These are phyloP conservation scores for Sycophaga agraensis DNA, from an alignment of 1,140 invertebrate genomes.

Conservation along the genomic window DNA sequence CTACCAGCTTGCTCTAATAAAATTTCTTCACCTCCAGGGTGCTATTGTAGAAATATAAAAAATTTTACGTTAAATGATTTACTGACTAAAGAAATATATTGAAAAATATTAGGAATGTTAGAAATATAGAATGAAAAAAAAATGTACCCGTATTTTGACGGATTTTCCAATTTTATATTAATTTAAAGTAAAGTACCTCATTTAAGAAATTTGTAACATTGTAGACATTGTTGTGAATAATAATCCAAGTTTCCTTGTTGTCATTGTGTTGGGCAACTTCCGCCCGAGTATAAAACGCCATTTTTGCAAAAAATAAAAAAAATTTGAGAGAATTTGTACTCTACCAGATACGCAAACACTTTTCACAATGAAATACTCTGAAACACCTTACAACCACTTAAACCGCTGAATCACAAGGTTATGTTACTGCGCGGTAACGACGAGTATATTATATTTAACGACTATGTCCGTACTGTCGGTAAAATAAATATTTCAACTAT, in stretches of 20 bases:
- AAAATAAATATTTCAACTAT: too few relatives aligned
- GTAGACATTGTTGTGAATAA: conserved; percentile 75
- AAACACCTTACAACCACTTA: too few relatives aligned
- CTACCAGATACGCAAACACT: conserved; percentile 9
- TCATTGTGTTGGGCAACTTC: conserved; percentile 64
- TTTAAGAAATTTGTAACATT: conserved; percentile 74
- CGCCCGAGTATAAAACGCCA: conserved; percentile 44
- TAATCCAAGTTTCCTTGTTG: conserved; percentile 66
- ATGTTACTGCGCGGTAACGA: too few relatives aligned
- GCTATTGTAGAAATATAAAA: conserved; percentile 59
- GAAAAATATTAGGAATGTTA: too few relatives aligned
- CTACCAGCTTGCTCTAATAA: conserved; percentile 86
- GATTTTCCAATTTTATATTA: too few relatives aligned
- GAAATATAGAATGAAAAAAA: too few relatives aligned
- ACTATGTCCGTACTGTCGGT: too few relatives aligned
- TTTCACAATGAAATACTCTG: neutral
- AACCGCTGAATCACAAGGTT: too few relatives aligned
- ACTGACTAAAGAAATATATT: neutral
- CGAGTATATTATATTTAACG: too few relatives aligned
- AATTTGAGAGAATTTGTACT: conserved; percentile 8
- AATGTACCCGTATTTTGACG: too few relatives aligned
- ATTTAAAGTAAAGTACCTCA: conserved; percentile 62
- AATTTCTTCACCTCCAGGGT: conserved; percentile 97
- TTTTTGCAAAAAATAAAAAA: conserved; percentile 33
- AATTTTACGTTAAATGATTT: conserved; percentile 13